phyloP scores from a whole-genome alignment of 2,113 vertebrate species.

The Acanthisitta chloris region DNA sequence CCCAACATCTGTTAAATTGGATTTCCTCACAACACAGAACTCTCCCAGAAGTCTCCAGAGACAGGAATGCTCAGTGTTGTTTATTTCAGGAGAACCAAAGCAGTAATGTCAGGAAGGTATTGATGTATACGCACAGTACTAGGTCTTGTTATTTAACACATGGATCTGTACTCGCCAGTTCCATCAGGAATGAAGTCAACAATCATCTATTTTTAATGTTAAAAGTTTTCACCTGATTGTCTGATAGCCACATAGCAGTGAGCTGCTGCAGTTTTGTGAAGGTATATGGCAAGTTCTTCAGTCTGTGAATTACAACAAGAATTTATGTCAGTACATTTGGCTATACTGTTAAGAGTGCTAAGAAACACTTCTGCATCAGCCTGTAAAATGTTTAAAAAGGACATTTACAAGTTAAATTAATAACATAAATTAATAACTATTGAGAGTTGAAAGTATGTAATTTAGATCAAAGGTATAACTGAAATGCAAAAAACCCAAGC shows the following conservation, averaged over 20 bases:
- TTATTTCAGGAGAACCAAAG: not conserved
- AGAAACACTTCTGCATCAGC: not conserved
- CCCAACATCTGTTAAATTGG: not conserved
- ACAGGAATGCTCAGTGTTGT: not conserved
- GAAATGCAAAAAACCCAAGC: not conserved
- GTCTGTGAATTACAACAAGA: slow-evolving; percentile 71
- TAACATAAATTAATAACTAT: not conserved
- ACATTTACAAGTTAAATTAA: not conserved
- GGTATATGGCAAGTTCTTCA: slow-evolving; percentile 94
- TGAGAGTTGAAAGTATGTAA: not conserved
- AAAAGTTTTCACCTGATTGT: slow-evolving; percentile 88
- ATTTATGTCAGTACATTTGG: not conserved
- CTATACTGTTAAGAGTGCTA: not conserved
- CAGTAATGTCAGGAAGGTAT: not conserved
- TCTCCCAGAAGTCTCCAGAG: not conserved
- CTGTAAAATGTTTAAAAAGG: not conserved
- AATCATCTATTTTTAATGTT: not conserved
- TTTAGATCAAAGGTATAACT: not conserved
- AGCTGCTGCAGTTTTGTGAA: slow-evolving; percentile 95
- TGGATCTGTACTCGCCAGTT: not conserved
- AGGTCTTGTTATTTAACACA: not conserved
- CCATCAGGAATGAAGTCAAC: not conserved
- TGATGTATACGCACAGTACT: not conserved
- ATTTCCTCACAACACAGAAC: not conserved
- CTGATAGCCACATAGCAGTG: slow-evolving; percentile 98